Percentiles rank a stretch among this genome's conserved stretches.
These are phyloP conservation scores for Ptychobarbus kaznakovi DNA, from an alignment of 2,797 vertebrate genomes.

Conservation along the genomic window DNA sequence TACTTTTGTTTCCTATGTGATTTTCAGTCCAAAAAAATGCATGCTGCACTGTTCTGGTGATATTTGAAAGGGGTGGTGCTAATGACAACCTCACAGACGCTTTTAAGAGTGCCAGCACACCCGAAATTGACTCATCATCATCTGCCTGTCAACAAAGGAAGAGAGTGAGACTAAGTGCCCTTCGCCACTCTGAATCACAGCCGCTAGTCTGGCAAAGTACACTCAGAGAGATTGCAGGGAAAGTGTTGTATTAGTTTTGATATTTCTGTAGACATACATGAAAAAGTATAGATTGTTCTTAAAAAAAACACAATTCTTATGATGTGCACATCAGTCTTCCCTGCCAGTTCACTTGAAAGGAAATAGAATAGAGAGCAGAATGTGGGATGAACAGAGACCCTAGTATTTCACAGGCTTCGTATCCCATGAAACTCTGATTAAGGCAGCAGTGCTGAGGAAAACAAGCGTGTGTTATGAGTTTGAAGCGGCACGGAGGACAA, in stretches of 20 bases:
- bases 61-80: conserved; percentile 15
- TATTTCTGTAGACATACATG: conserved; percentile 25
- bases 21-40: conserved; percentile 13
- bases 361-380: conserved; percentile 36
- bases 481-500: conserved; percentile 54
- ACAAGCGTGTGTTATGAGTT: conserved; percentile 66
- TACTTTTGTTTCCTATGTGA: conserved; percentile 13
- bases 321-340: conserved; percentile 25
- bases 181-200: conserved; percentile 16
- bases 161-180: conserved; percentile 28
- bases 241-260: conserved; percentile 31
- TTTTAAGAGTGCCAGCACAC: conserved; percentile 45
- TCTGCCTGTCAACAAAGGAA: conserved; percentile 48
- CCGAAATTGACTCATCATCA: conserved; percentile 52
- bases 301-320: conserved; percentile 31
- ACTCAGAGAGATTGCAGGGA: conserved; percentile 32
- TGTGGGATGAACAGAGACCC: conserved; percentile 33
- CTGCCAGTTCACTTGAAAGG: conserved; percentile 39
- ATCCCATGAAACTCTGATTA: conserved; percentile 41
- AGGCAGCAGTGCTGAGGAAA: conserved; percentile 59
- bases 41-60: conserved; percentile 20
- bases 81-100: conserved; percentile 33
- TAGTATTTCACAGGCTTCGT: conserved; percentile 42
- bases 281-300: conserved; percentile 19
- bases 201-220: conserved; percentile 15